A percentile compares a stretch with the other conserved stretches of the same genome.
Conservation (phyloP, 2,888 invertebrate species). For the Nomada ferruginata region DNA sequence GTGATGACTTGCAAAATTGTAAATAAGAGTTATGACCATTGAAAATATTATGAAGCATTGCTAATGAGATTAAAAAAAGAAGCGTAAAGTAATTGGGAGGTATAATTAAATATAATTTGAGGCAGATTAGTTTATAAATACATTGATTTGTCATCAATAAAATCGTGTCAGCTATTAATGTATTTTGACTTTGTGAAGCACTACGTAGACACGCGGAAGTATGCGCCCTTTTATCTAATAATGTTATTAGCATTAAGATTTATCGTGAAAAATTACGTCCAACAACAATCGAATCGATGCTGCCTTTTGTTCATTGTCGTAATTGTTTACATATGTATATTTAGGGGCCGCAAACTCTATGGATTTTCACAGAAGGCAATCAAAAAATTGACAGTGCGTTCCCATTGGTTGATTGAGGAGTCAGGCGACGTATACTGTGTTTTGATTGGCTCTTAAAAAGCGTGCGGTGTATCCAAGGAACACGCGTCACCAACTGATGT, state of each 20-base stretch:
- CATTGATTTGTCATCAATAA: background rate
- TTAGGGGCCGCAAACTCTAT: slow-evolving; percentile 45
- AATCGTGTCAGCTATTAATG: slow-evolving; percentile 12
- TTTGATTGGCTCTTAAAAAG: slow-evolving; percentile 71
- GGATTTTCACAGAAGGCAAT: slow-evolving; percentile 66
- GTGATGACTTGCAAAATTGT: background rate
- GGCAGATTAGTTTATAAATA: slow-evolving; percentile 7
- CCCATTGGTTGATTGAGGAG: slow-evolving; percentile 75
- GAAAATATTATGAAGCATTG: background rate
- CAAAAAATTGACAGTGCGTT: slow-evolving; percentile 67
- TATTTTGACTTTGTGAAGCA: slow-evolving; percentile 20
- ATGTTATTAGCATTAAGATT: background rate
- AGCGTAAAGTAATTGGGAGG: too few species aligned
- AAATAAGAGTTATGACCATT: background rate
- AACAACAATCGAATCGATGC: background rate
- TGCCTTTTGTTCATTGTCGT: background rate
- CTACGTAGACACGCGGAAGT: background rate
- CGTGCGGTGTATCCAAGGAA: slow-evolving; percentile 74
- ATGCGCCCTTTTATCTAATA: background rate
- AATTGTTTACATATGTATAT: slow-evolving; percentile 39
- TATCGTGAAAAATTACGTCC: background rate
- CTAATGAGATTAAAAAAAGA: background rate
- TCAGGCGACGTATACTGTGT: slow-evolving; percentile 78
- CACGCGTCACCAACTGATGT: slow-evolving; percentile 72
- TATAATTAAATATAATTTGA: background rate